These are phyloP conservation scores for Hanleya hanleyi DNA, from an alignment of 2,888 invertebrate species.

Conservation along the genomic window DNA sequence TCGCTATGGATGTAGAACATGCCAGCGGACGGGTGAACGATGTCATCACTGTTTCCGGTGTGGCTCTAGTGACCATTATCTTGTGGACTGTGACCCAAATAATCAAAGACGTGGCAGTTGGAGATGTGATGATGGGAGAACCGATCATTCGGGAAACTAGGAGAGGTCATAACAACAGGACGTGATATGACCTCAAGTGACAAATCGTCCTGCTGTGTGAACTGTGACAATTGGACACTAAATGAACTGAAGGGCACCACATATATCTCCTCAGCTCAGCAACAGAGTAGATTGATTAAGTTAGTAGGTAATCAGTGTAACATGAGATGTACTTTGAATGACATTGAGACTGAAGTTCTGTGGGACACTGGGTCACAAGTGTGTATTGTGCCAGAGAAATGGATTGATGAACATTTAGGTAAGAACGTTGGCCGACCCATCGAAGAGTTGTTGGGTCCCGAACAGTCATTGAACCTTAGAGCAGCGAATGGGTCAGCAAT, in stretches of 20 bases:
- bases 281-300: too few relatives aligned
- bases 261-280: too few relatives aligned
- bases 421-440: not conserved
- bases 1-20: not conserved
- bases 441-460: not conserved
- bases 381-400: not conserved
- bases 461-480: not conserved
- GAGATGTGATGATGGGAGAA: too few relatives aligned
- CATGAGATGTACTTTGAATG: not conserved
- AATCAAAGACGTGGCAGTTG: too few relatives aligned
- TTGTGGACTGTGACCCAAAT: not conserved
- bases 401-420: not conserved
- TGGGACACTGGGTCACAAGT: not conserved
- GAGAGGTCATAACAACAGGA: too few relatives aligned
- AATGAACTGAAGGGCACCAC: too few relatives aligned
- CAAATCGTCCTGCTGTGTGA: too few relatives aligned
- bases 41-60: not conserved
- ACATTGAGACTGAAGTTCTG: not conserved
- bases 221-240: too few relatives aligned
- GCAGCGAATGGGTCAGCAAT: not conserved
- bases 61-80: not conserved
- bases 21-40: not conserved
- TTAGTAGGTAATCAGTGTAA: not conserved
- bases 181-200: too few relatives aligned
- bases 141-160: too few relatives aligned